phyloP scores from a whole-genome alignment of 64 coral and sea anemone species.

The Trachythela sp. region DNA sequence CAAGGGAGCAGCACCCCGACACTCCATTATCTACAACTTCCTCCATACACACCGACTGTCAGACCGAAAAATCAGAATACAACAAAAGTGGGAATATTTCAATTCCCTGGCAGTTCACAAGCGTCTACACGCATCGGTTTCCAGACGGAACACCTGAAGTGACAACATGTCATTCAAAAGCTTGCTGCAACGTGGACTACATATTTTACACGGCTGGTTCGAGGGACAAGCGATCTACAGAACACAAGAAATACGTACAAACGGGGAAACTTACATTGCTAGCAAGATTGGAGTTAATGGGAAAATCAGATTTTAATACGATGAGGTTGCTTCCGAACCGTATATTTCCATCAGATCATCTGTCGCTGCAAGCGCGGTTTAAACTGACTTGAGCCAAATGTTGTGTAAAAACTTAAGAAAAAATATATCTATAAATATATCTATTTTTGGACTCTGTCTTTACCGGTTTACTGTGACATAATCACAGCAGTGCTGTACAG shows the following conservation, averaged over 20 bases:
- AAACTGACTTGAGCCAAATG: background rate
- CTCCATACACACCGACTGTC: background rate
- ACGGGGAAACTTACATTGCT: background rate
- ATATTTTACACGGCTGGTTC: background rate
- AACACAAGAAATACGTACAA: background rate
- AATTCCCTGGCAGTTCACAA: background rate
- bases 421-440: background rate
- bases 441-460: background rate
- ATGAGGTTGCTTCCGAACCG: background rate
- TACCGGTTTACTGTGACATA: background rate
- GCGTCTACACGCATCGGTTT: background rate
- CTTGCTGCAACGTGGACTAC: background rate
- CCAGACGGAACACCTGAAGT: background rate
- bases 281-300: background rate
- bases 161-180: background rate
- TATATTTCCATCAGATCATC: background rate
- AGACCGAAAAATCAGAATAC: background rate
- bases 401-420: background rate
- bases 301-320: background rate
- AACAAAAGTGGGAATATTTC: background rate
- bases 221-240: background rate
- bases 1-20: background rate
- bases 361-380: background rate
- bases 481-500: too few species aligned
- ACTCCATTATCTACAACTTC: background rate